These are phyloP conservation scores for Sipha flava DNA, from an alignment of 1,140 invertebrate genomes.

Conservation along the genomic window DNA sequence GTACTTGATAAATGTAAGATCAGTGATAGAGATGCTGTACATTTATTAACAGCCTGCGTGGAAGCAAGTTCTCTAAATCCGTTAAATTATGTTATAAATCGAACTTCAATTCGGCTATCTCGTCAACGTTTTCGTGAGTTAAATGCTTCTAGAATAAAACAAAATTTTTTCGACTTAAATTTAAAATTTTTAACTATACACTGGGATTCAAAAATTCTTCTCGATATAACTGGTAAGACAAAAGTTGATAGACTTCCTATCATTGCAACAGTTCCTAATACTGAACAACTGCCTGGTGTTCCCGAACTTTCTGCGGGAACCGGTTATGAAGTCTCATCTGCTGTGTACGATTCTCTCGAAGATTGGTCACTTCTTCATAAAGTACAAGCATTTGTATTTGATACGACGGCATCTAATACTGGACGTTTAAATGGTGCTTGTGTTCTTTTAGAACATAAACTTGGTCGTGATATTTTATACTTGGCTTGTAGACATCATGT, in stretches of 20 bases:
- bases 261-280: neutral
- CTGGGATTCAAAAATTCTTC: constrained; percentile 37
- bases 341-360: neutral
- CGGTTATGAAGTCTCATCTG: neutral
- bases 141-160: neutral
- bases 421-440: too few relatives aligned
- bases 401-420: too few relatives aligned
- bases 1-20: too few relatives aligned
- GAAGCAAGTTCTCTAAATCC: neutral
- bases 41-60: neutral
- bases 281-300: neutral
- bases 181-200: constrained; percentile 4
- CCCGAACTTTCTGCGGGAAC: neutral
- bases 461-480: neutral
- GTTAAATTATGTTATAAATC: neutral
- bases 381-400: constrained; percentile 38
- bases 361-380: constrained; percentile 16
- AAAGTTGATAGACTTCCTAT: constrained; percentile 7
- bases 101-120: neutral
- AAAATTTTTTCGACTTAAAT: neutral
- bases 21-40: too few relatives aligned
- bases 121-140: neutral
- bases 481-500: constrained; percentile 1
- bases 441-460: too few relatives aligned
- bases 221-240: constrained; percentile 26